Evolutionary conservation across 1,140 invertebrate genomes (phyloP), one percentile per base, ranked within the genome.

Genomic region (Nasonia longicornis): DNA sequence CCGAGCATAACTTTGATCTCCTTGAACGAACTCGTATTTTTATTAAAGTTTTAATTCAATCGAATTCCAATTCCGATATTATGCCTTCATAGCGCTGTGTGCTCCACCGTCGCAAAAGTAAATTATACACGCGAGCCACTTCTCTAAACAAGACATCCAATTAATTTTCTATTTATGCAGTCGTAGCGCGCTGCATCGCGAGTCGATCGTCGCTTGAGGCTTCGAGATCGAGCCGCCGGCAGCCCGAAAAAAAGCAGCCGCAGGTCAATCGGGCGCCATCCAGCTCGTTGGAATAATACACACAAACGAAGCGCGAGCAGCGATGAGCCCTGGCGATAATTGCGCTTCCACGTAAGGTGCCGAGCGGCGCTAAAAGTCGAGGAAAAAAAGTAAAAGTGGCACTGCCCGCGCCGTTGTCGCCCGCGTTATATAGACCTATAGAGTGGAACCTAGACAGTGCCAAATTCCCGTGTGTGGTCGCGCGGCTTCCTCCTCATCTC

Each of bases 391-490:
- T 72, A 82, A 77, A 82, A 82, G 70, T 77, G 75, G 67, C 69
- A 73, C 71, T 76, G 26, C 26, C 52, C 64, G 38, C 14, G 66
- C 48, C 29, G 38, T 73, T 52, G 70, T 71, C 70, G 72, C 10
- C 52, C 31, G 31, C 31, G 4, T 35, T 26, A 26, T 26, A 26
- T 26, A 26, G 58, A 2, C 38, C 66, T 31, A 16, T 67, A 10
- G 79, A 31, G 72, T 20, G 16, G 75, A 87, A 84, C 64, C 73
- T 76, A 80, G 80, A 73, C 76, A 84, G 88, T 87, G 88, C 80
- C 86, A 88, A 88, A 89, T 88, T 88, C 83, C 83, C 38, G 75
- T 87, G 87, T 89, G 87, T 88, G 87, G 86, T 87, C 87, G 87
- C 82, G 31, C 31, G 31, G 77, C 64, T 79, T 69, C 22, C 66